Evolutionary conservation across 2,113 vertebrate genomes (phyloP).

Genomic region (Trematocara macrostoma): DNA sequence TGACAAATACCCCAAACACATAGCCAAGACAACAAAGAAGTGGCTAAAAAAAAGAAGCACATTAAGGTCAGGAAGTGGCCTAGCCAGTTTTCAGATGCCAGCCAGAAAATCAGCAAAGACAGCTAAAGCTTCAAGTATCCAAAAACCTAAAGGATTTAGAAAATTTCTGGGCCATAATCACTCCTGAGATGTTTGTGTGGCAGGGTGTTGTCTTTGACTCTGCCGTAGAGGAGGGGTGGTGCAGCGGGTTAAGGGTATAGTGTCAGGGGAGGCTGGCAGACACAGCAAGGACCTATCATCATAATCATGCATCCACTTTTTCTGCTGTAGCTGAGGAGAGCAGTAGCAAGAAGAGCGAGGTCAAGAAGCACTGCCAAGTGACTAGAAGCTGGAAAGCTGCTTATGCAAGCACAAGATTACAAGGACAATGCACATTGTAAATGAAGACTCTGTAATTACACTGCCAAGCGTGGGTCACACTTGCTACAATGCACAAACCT

Average conservation of each 20-base stretch:
- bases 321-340: not conserved
- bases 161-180: not conserved
- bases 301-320: not conserved
- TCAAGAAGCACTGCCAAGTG: not conserved
- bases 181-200: not conserved
- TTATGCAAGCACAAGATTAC: not conserved
- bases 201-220: not conserved
- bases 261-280: not conserved
- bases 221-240: not conserved
- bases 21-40: not conserved
- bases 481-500: not conserved
- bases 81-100: not conserved
- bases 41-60: not conserved
- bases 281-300: not conserved
- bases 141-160: not conserved
- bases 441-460: not conserved
- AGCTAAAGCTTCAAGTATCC: not conserved
- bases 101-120: not conserved
- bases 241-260: not conserved
- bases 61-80: not conserved
- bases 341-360: not conserved
- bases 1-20: not conserved
- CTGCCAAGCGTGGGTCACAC: not conserved
- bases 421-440: not conserved
- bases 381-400: not conserved